These are phyloP conservation scores for Dione juno DNA, from an alignment of 2,888 invertebrate species.

Conservation along the genomic window DNA sequence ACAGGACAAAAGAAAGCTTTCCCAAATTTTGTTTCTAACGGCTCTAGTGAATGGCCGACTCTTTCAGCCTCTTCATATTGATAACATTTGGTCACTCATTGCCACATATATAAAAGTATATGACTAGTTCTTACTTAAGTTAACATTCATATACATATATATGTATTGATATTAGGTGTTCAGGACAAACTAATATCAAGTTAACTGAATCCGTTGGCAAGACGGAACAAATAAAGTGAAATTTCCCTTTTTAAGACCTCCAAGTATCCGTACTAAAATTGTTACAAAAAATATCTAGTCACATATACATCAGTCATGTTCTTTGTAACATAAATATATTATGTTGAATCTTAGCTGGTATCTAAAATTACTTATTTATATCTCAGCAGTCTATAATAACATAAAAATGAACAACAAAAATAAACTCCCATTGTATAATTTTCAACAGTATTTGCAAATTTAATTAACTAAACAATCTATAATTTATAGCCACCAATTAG, in stretches of 20 bases:
- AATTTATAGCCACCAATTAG: slow-evolving; percentile 10
- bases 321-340: too few relatives aligned
- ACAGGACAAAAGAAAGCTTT: slow-evolving; percentile 26
- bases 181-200: too few relatives aligned
- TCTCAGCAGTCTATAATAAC: neutral
- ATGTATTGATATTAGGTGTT: too few relatives aligned
- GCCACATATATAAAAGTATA: neutral
- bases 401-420: neutral
- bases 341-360: too few relatives aligned
- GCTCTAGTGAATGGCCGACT: neutral
- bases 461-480: neutral
- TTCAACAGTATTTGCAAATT: neutral
- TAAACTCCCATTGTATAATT: neutral
- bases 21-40: slow-evolving; percentile 25
- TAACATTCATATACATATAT: neutral
- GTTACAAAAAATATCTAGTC: too few relatives aligned
- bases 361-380: too few relatives aligned
- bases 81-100: slow-evolving; percentile 6
- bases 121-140: neutral
- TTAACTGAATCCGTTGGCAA: too few relatives aligned
- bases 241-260: too few relatives aligned
- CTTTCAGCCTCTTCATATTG: slow-evolving; percentile 15
- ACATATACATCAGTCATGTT: too few relatives aligned
- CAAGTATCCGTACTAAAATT: too few relatives aligned
- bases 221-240: too few relatives aligned